Evolutionary conservation across 2,797 vertebrate species (phyloP).

Genomic region (Pseudochirops cupreus): DNA sequence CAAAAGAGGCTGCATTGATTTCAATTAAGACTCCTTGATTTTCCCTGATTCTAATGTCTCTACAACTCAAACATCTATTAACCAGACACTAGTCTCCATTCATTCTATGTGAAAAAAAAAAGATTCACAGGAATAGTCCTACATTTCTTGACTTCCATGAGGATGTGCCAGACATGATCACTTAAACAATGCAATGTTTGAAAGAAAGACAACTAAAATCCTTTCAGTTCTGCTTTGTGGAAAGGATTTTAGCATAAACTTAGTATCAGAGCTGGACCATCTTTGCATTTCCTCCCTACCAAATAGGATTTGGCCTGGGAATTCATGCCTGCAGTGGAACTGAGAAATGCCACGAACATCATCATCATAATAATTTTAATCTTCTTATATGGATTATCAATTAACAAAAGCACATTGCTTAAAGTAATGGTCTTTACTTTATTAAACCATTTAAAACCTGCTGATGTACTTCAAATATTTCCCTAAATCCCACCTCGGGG

Average conservation of each 20-base stretch:
- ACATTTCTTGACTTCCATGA: neutral
- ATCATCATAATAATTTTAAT: neutral
- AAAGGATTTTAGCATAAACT: slow-evolving; percentile 19
- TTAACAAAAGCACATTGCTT: slow-evolving; percentile 29
- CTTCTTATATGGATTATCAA: slow-evolving; percentile 52
- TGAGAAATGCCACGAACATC: neutral
- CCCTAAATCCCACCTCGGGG: neutral
- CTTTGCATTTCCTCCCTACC: neutral
- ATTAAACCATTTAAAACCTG: slow-evolving; percentile 11
- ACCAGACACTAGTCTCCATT: neutral
- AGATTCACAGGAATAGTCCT: neutral
- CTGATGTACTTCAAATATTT: neutral
- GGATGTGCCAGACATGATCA: neutral
- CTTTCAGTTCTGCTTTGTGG: neutral
- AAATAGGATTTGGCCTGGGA: neutral
- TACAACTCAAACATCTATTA: neutral
- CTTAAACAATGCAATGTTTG: neutral
- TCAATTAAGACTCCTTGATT: neutral
- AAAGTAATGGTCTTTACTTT: slow-evolving; percentile 9
- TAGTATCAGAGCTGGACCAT: neutral
- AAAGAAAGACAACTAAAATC: neutral
- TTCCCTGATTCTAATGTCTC: neutral
- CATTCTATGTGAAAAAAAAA: neutral
- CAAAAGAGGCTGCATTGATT: neutral
- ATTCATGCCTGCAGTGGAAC: neutral